Conservation (phyloP, 2,113 vertebrate genomes). For the Mirza zaza region DNA sequence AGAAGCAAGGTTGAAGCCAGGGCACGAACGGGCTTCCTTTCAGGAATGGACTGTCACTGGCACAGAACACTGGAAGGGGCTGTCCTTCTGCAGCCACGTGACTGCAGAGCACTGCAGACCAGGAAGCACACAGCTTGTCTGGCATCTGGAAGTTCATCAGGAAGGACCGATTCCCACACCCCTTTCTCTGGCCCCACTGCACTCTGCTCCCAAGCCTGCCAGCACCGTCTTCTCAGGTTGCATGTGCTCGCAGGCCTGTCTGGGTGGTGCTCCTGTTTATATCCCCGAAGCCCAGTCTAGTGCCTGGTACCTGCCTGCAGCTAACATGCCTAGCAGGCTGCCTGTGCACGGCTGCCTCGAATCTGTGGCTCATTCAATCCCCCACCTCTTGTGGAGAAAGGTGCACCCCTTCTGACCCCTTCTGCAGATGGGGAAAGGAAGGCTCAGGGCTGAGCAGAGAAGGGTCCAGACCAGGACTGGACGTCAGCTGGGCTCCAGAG, state of each 20-base stretch:
- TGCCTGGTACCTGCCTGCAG: background rate
- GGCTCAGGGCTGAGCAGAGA: background rate
- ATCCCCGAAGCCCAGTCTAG: background rate
- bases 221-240: background rate
- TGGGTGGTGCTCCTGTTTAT: background rate
- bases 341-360: background rate
- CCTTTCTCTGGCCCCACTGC: background rate
- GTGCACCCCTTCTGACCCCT: background rate
- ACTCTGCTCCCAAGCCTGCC: background rate
- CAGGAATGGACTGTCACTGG: no score
- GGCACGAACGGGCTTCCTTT: background rate
- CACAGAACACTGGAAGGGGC: background rate
- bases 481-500: background rate
- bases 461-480: background rate
- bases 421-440: no score
- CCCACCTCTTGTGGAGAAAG: background rate
- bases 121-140: rapidly evolving
- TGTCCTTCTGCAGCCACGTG: rapidly evolving
- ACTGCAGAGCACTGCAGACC: rapidly evolving
- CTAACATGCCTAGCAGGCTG: background rate
- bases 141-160: background rate
- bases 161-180: background rate
- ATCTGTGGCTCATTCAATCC: background rate
- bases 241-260: background rate
- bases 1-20: background rate